Evolutionary conservation across 2,113 vertebrate genomes (phyloP).

Genomic region (Istiophorus platypterus): DNA sequence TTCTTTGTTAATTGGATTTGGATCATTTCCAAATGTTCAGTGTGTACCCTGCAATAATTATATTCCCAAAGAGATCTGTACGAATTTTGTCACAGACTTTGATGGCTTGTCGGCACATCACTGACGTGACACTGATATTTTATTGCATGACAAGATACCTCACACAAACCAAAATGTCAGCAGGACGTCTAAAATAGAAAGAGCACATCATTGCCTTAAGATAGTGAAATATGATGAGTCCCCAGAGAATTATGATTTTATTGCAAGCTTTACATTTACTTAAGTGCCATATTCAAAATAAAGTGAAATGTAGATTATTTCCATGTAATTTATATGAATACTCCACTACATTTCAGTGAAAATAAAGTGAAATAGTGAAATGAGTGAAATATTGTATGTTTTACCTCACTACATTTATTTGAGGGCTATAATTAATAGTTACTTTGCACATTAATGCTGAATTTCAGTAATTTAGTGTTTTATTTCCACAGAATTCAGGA

Average conservation of each 20-base stretch:
- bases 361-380: too few relatives aligned
- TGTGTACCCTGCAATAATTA: slow-evolving; percentile 77
- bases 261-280: neutral
- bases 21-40: slow-evolving; percentile 77
- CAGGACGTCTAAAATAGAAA: neutral
- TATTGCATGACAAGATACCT: slow-evolving; percentile 34
- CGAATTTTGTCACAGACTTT: slow-evolving; percentile 68
- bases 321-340: neutral
- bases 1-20: slow-evolving; percentile 82
- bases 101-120: slow-evolving; percentile 54
- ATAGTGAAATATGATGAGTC: neutral
- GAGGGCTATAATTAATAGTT: too few relatives aligned
- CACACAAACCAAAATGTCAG: slow-evolving; percentile 40
- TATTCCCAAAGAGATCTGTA: slow-evolving; percentile 69
- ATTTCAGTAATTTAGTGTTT: too few relatives aligned
- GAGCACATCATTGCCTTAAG: neutral
- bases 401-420: too few relatives aligned
- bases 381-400: too few relatives aligned
- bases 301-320: neutral
- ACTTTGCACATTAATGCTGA: too few relatives aligned
- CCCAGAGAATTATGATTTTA: neutral
- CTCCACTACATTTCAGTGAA: too few relatives aligned
- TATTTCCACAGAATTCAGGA: too few relatives aligned
- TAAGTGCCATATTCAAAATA: neutral
- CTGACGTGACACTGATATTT: slow-evolving; percentile 45